Evolutionary conservation across 2,113 vertebrate genomes (phyloP), one percentile per base, ranked within the genome.

Genomic region (Campylomormyrus numenius): DNA sequence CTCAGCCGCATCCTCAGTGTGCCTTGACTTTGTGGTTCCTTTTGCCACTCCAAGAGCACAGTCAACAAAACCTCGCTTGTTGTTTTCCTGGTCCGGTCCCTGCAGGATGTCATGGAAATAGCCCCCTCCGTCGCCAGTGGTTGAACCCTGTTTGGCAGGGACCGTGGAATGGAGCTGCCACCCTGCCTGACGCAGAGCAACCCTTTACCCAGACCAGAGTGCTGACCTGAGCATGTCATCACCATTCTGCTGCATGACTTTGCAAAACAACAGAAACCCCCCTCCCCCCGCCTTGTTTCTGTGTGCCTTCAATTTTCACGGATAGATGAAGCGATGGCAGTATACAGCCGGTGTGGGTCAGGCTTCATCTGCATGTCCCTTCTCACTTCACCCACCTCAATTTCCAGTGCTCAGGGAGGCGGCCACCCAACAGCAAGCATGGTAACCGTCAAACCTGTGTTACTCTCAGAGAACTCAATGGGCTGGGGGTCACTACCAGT

Each of bases 301-400:
- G 85, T 90, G 87, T 91, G 91, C 88, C 53, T 87, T 90, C 39
- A 70, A 89, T 90, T 91, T 86, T 49, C 62, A 80, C 56, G 3
- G 9, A 50, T 24, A 87, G 48, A 89, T 86, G 35, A 90, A 56
- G 52, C 31, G 45, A 74, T 35, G 39, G 15, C 58, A 86, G 88
- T 58, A 24, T 84, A 13, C 31, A 27, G 8, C 31, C 42, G 5
- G 53, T 45, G 87, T 62, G 31, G 52, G 10, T 5, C 53, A 15
- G 21, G 39, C 52, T 88, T 53, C 86, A 58, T 15, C 87, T 42
- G 31, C 35, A 62, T 21, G 77, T n/a, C 24, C 9, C 58, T 24
- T 19, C 15, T 53, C 58, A n/a, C 58, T 3, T 9, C 58, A 24
- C 21, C 58, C 58, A n/a, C 58, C 58, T n/a, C 62, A 27, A 27